A percentile compares a stretch with the other conserved stretches of the same genome.
Conservation (phyloP, 2,113 vertebrate genomes). For the Vombatus ursinus region DNA sequence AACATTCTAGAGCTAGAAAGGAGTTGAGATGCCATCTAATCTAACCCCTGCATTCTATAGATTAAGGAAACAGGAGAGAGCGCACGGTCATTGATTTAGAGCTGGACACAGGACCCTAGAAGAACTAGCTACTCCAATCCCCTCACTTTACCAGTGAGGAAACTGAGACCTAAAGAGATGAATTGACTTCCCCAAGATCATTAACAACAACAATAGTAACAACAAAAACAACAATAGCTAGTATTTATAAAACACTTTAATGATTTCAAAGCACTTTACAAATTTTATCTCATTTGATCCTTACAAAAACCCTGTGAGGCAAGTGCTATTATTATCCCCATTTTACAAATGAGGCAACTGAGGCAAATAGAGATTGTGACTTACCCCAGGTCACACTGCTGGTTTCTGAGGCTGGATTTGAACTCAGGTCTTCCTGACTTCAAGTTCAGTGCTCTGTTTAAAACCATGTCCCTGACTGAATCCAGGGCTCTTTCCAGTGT, state of each 20-base stretch:
- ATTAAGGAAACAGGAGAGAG: background rate
- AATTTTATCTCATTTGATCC: background rate
- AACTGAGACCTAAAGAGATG: background rate
- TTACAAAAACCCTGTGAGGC: background rate
- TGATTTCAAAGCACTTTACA: background rate
- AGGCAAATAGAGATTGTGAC: background rate
- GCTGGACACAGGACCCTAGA: background rate
- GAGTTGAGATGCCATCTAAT: background rate
- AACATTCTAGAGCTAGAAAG: background rate
- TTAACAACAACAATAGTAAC: background rate
- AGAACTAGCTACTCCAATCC: background rate
- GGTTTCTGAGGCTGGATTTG: background rate
- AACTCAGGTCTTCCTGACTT: background rate
- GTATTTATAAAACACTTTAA: background rate
- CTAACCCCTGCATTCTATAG: background rate
- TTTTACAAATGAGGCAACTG: background rate
- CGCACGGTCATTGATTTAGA: background rate
- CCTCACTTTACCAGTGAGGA: background rate
- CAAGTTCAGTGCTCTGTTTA: background rate
- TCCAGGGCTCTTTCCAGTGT: background rate
- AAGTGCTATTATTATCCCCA: background rate
- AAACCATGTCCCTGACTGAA: background rate
- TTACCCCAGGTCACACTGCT: background rate
- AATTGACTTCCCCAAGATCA: background rate
- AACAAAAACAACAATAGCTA: background rate